phyloP scores from a whole-genome alignment of 2,888 invertebrate species.

The Gymnoscelis rufifasciata region DNA sequence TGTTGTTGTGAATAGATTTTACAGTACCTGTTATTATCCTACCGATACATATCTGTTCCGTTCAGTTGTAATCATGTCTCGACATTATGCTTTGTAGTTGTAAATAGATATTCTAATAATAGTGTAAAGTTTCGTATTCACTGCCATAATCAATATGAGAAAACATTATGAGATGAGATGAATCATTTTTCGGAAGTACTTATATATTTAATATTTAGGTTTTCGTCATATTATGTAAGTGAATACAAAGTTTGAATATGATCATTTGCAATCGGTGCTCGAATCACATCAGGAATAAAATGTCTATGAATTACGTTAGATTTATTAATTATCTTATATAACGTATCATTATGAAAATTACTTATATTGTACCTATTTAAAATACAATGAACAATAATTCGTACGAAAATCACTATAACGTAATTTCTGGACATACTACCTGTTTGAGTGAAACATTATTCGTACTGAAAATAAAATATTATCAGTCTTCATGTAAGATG shows the following conservation, averaged over 20 bases:
- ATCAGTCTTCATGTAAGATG: slow-evolving; percentile 52
- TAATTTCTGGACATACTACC: no score
- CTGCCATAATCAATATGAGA: background rate
- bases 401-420: no score
- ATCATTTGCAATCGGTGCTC: slow-evolving; percentile 57
- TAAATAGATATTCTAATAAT: slow-evolving; percentile 65
- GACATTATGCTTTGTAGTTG: slow-evolving; percentile 37
- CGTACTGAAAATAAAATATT: slow-evolving; percentile 42
- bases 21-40: slow-evolving; percentile 62
- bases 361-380: no score
- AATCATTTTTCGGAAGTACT: no score
- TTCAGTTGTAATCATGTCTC: slow-evolving; percentile 26
- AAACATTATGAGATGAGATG: background rate
- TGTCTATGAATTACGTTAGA: no score
- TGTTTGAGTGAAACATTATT: slow-evolving; percentile 36
- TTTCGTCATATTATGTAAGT: no score
- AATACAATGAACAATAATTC: no score
- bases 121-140: slow-evolving; percentile 46
- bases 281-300: slow-evolving; percentile 48
- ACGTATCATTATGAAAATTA: no score
- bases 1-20: slow-evolving; percentile 51
- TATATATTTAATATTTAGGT: no score
- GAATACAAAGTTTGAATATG: background rate
- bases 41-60: slow-evolving; percentile 59
- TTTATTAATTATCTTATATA: no score